A percentile compares a stretch with the other conserved stretches of the same genome.
Conservation (phyloP, 2,113 vertebrate species). For the Ctenomys sociabilis region DNA sequence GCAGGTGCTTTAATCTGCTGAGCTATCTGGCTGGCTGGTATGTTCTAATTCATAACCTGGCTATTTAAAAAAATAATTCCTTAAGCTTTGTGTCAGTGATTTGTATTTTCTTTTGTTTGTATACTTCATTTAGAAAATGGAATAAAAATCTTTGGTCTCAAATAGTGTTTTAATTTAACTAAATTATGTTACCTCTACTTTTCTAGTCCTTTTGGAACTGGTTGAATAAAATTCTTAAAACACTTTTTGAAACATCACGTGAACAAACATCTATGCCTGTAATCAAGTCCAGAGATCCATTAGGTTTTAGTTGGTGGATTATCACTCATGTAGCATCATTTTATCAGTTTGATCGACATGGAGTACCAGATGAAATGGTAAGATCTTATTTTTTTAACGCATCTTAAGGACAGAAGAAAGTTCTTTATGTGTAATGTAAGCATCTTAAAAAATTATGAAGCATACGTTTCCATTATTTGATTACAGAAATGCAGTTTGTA, state of each 20-base stretch:
- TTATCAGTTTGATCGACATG: constrained; percentile 90
- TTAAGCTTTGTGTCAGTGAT: neutral
- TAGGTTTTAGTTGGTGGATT: constrained; percentile 97
- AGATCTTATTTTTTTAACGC: constrained; percentile 29
- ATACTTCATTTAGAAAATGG: neutral
- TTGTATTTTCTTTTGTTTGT: constrained; percentile 14
- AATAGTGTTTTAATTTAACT: constrained; percentile 43
- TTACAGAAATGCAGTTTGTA: neutral
- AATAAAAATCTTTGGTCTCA: neutral
- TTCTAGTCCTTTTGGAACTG: constrained; percentile 94
- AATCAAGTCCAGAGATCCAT: constrained; percentile 91
- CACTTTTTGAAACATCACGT: constrained; percentile 79
- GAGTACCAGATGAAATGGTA: constrained; percentile 89
- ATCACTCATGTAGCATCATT: constrained; percentile 91
- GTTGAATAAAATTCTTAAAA: constrained; percentile 89
- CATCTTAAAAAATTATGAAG: neutral
- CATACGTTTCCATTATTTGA: constrained; percentile 44
- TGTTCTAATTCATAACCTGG: neutral
- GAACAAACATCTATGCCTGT: constrained; percentile 68
- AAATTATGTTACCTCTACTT: constrained; percentile 62
- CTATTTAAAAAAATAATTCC: neutral
- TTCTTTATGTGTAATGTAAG: neutral
- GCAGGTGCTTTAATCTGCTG: too few relatives aligned
- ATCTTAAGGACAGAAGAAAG: constrained; percentile 1
- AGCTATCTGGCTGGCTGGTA: too few relatives aligned